Percentiles rank a stretch among this genome's conserved stretches.
These are phyloP conservation scores for Datnioides undecimradiatus DNA, from an alignment of 2,113 vertebrate genomes.

Conservation along the genomic window DNA sequence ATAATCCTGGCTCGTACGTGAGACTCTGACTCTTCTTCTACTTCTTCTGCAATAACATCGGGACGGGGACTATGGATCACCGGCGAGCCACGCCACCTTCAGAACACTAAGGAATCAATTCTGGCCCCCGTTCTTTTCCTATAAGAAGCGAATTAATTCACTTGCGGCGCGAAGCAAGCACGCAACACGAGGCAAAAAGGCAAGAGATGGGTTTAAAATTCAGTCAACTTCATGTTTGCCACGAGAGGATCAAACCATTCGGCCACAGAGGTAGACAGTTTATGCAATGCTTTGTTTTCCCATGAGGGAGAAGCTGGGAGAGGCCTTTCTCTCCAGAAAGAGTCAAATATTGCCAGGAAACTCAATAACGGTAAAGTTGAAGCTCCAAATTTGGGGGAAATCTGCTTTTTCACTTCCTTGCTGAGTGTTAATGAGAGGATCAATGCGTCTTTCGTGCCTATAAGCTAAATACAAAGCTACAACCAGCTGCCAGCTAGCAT, in stretches of 20 bases:
- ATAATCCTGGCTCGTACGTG: not conserved
- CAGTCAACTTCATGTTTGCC: conserved; percentile 29
- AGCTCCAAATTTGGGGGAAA: not conserved
- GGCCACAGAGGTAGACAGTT: conserved; percentile 9
- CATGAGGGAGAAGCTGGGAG: not conserved
- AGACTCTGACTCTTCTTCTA: not conserved
- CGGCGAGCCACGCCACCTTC: conserved; percentile 3
- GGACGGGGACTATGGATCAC: conserved; percentile 19
- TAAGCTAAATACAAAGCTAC: not conserved
- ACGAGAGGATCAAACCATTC: conserved; percentile 38
- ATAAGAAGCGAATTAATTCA: conserved; percentile 33
- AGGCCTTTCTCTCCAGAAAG: not conserved
- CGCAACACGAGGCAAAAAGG: conserved; percentile 8
- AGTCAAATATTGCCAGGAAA: not conserved
- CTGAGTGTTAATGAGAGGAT: not conserved
- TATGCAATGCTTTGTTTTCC: conserved; percentile 14
- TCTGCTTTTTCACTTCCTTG: not conserved
- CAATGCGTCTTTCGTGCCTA: not conserved
- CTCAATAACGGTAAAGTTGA: not conserved
- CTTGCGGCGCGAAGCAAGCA: conserved; percentile 25
- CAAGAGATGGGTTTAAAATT: conserved; percentile 17
- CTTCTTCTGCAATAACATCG: conserved; percentile 20
- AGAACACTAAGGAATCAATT: conserved; percentile 45
- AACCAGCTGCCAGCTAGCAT: not conserved
- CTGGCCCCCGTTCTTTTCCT: not conserved